Base-by-base conservation (phyloP, 2,888 invertebrate species). In the Euclidia mi region DNA sequence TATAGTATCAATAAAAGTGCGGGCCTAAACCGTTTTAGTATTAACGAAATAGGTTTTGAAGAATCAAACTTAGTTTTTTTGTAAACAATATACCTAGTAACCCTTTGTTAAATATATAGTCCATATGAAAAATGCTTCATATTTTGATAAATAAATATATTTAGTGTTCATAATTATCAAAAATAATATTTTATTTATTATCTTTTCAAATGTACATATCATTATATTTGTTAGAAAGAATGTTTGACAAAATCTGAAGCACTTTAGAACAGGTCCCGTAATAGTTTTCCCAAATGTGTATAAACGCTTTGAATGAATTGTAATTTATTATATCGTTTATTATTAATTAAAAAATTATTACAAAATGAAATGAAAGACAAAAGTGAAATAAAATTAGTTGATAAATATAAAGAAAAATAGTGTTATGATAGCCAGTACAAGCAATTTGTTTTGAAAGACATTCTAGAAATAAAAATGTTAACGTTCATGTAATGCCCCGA, bases 311-410 rank as follows among this genome's bases (percentile, higher is more conserved):
- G 52, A 63, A 57, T 61, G 42, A 67, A 56, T 41, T 59, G 55
- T 76, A 70, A 61, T 49, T 45, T 61, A 55, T 56, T 48, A 47
- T 37, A 63, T 58, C 32, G 38, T 65, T 70, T 71, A 57, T 60
- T 56, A 63, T 43, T 37, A 52, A n/a, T 43, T 66, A 70, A 64
- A 61, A 46, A 51, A 69, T 68, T n/a, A n/a, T n/a, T n/a, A n/a
- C 67, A 75, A 76, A 72, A 65, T 72, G 52, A 74, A 25, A 89
- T 92, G 93, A 93, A 94, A 93, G 94, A 94, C 94, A 86, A 92
- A 89, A 93, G 93, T 93, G 94, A 93, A 91, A 89, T 87, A 87
- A 81, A 55, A 76, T 83, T 92, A 93, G 90, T 76, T 84, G 78
- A 56, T 81, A 73, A 55, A 65, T 71, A 78, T 68, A 48, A 53